A percentile compares a stretch with the other conserved stretches of the same genome.
These are phyloP conservation scores for Triplophysa bombifrons DNA, from an alignment of 2,797 vertebrate species.

Conservation along the genomic window DNA sequence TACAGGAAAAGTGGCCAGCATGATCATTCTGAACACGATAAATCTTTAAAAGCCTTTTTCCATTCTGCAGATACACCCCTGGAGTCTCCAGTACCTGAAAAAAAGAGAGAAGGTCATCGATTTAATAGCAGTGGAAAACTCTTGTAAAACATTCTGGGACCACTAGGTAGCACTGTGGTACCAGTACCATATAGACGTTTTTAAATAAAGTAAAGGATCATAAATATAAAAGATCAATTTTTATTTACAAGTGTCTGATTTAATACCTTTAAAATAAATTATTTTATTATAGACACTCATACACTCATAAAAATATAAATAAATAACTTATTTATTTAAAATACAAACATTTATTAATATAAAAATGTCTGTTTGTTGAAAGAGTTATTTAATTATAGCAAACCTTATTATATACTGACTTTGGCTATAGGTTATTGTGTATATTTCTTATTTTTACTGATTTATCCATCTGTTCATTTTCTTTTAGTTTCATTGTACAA, in stretches of 20 bases:
- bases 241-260: too few species aligned
- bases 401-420: too few species aligned
- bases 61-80: slow-evolving; percentile 75
- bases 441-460: too few species aligned
- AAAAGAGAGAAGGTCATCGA: slow-evolving; percentile 10
- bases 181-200: slow-evolving; percentile 19
- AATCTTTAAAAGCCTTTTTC: slow-evolving; percentile 78
- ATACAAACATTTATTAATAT: neutral
- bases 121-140: slow-evolving; percentile 7
- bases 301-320: too few species aligned
- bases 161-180: slow-evolving; percentile 69
- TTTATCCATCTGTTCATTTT: neutral
- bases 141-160: slow-evolving; percentile 27
- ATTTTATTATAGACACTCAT: neutral
- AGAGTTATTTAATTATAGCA: neutral
- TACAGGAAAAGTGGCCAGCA: slow-evolving; percentile 81
- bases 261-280: too few species aligned
- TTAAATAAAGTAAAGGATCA: neutral
- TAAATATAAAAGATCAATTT: too few species aligned
- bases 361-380: neutral
- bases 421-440: too few species aligned
- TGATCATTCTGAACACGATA: slow-evolving; percentile 78
- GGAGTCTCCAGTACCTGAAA: slow-evolving; percentile 68
- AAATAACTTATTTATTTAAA: too few species aligned
- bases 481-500: neutral